Conservation (phyloP, 2,888 invertebrate species). For the Agrochola macilenta region DNA sequence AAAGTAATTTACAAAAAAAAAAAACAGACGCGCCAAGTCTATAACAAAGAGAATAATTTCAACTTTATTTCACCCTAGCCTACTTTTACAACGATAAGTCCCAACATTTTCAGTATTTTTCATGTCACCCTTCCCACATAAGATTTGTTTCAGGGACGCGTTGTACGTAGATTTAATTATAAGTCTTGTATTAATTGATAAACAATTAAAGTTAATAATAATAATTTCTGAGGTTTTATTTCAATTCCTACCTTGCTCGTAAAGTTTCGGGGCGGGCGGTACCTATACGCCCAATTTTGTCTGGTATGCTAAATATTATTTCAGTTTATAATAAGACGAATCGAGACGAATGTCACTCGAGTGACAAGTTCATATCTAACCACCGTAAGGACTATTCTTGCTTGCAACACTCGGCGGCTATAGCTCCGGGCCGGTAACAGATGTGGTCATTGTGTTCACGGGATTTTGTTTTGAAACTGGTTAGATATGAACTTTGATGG, state of each 20-base stretch:
- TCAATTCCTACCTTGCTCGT: background rate
- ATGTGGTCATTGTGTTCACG: too few relatives aligned
- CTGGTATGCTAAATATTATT: too few relatives aligned
- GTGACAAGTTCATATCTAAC: too few relatives aligned
- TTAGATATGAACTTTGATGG: too few relatives aligned
- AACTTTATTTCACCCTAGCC: slow-evolving; percentile 34
- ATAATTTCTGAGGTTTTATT: slow-evolving; percentile 54
- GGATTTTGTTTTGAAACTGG: too few relatives aligned
- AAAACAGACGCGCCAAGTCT: background rate
- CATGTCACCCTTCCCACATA: slow-evolving; percentile 49
- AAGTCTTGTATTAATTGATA: slow-evolving; percentile 66
- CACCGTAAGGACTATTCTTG: too few relatives aligned
- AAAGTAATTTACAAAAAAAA: background rate
- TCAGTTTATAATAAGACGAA: too few relatives aligned
- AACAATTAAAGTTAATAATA: slow-evolving; percentile 73
- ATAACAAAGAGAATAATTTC: slow-evolving; percentile 49
- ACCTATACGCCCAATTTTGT: too few relatives aligned
- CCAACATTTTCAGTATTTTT: slow-evolving; percentile 71
- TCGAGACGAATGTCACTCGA: too few relatives aligned
- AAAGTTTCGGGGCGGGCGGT: too few relatives aligned
- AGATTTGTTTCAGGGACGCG: slow-evolving; percentile 70
- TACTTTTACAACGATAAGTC: slow-evolving; percentile 42
- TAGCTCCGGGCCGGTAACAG: too few relatives aligned
- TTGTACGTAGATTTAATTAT: slow-evolving; percentile 55
- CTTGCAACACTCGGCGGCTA: too few relatives aligned